Percentiles rank a stretch among this genome's conserved stretches.
Conservation (phyloP, 2,797 vertebrate species). For the Hemibagrus guttatus region DNA sequence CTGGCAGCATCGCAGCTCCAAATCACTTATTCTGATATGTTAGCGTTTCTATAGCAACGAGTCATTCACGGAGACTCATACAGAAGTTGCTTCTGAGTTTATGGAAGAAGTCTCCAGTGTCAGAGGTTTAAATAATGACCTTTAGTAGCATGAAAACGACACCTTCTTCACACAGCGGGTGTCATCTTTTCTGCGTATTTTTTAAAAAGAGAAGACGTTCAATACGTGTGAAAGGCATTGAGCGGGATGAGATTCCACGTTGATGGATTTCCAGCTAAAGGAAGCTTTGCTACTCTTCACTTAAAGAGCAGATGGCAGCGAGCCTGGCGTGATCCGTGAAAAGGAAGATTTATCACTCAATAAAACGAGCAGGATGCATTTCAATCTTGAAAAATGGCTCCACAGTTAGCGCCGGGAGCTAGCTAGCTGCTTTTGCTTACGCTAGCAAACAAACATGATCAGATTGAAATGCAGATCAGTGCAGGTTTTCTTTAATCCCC, state of each 20-base stretch:
- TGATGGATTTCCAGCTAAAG: conserved; percentile 61
- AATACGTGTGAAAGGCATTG: neutral
- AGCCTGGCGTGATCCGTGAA: conserved; percentile 35
- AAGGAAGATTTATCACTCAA: conserved; percentile 61
- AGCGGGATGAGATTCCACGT: neutral
- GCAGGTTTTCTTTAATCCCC: conserved; percentile 9
- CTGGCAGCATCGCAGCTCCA: neutral
- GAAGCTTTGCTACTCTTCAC: conserved; percentile 59
- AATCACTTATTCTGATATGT: neutral
- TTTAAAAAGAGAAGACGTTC: neutral
- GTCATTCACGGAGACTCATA: neutral
- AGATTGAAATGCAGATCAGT: conserved; percentile 18
- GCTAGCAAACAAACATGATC: conserved; percentile 11
- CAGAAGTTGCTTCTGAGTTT: neutral
- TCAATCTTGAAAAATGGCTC: conserved; percentile 66
- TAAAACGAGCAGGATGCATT: conserved; percentile 62
- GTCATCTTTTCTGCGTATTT: neutral
- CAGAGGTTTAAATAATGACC: neutral
- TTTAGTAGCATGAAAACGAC: neutral
- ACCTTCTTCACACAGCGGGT: neutral
- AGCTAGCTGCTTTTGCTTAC: conserved; percentile 21
- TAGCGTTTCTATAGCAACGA: neutral
- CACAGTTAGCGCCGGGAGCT: conserved; percentile 45
- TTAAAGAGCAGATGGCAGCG: conserved; percentile 53
- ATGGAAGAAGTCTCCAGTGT: neutral